Base-by-base conservation (phyloP, 2,888 invertebrate genomes). In the Pristionchus maxplancki region DNA sequence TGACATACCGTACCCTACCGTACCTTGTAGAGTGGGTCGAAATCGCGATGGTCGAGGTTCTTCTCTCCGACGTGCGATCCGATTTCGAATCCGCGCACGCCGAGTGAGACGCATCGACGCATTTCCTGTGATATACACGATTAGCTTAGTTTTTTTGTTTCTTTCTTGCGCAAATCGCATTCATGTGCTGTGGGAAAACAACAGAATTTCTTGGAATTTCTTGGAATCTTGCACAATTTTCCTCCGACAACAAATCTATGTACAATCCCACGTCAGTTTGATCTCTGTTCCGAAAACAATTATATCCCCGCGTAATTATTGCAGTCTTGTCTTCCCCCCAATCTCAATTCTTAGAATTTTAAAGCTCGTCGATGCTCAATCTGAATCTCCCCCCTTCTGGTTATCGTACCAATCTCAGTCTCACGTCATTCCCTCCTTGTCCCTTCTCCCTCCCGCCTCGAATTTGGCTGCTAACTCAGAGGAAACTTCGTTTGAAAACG, bases 1-100 rank as follows among this genome's bases (percentile, higher is more conserved):
- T n/a, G n/a, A n/a, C n/a, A n/a, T 48, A 48, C n/a, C 82, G 50
- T 28, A 34, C 31, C 48, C 37, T 82, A 62, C 28, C 31, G 34
- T 78, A 96, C 96, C 93, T 95, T 95, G 93, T 95, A 96, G 53
- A 96, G 93, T 2, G 96, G 96, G 89, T 95, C 93, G 50, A 96
- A 94, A 90, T 95, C 95, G 48, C 92, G 92, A 37, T 95, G 95
- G 93, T 96, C 96, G 74, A 96, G 93, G 90, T 96, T 96, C 95
- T 96, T 96, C 17, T 96, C 95, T 91, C 96, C 96, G 24, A 96
- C 93, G 92, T 96, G 96, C 3, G 96, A 96, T 13, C 96, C 96
- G 86, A 96, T 96, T 93, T 96, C 95, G 85, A 96, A 95, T 9
- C 96, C 96, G 53, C 94, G 93, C 88, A 96, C 95, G 8, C 95